Conservation (phyloP, 2,888 invertebrate genomes). For the Reticulitermes lucifugus region DNA sequence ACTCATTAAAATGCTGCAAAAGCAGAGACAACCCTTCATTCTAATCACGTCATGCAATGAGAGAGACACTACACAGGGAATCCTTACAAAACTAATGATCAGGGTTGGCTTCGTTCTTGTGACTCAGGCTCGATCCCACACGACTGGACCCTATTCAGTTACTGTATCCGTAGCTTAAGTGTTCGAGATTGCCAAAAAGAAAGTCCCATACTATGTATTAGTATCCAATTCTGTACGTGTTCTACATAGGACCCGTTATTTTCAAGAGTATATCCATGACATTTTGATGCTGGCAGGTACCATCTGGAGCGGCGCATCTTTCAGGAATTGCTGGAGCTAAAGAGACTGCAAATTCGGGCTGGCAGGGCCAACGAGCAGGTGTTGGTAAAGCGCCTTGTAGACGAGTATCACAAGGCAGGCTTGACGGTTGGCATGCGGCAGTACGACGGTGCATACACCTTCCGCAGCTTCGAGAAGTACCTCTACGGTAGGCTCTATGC, state of each 20-base stretch:
- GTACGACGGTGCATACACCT: conserved; percentile 64
- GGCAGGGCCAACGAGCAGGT: conserved; percentile 90
- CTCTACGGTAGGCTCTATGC: conserved; percentile 73
- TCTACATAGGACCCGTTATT: background rate
- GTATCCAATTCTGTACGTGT: background rate
- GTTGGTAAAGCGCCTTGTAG: conserved; percentile 87
- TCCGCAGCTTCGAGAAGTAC: conserved; percentile 82
- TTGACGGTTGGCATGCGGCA: conserved; percentile 72
- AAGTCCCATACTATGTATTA: no score
- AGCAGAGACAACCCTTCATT: no score
- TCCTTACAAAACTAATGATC: no score
- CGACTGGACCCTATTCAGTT: no score
- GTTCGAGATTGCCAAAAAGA: no score
- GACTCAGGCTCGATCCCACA: no score
- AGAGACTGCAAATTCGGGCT: conserved; percentile 90
- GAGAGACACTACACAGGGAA: no score
- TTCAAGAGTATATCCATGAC: background rate
- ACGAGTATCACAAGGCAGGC: conserved; percentile 83
- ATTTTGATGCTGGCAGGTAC: conserved; percentile 68
- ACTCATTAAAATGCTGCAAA: no score
- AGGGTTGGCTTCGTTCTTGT: no score
- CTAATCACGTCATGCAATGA: no score
- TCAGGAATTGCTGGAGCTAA: conserved; percentile 91
- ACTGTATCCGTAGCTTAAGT: no score
- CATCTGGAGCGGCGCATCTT: conserved; percentile 93